Evolutionary conservation across 2,797 vertebrate species (phyloP), one percentile per base, ranked within the genome.

Genomic region (Tragopan temminckii): DNA sequence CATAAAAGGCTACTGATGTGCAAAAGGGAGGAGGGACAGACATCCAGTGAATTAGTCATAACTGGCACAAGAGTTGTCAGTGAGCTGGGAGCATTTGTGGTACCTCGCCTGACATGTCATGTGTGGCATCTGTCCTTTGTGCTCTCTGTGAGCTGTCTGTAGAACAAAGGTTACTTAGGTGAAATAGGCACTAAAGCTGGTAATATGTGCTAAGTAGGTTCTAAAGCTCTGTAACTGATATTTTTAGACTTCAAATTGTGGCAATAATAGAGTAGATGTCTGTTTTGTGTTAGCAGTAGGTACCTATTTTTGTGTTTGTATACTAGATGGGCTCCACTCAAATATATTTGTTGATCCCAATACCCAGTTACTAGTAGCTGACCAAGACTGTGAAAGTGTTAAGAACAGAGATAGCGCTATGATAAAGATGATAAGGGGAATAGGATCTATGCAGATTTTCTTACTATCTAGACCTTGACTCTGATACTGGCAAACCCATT

Each of bases 71-170:
- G 20, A 61, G 50, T 6, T 1, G 2, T 19, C 69, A 43, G 4
- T 35, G 64, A 25, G 4, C 38, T 78, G 50, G 27, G 35, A 80
- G 31, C 19, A 7, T 10, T 35, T 5, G 3, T 76, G 29, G n/a
- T 66, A 46, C 50, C 24, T 66, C 0, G 1, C 17, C 1, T 78
- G 66, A 9, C 8, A 14, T 16, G 8, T 20, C n/a, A 13, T 9
- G 1, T 7, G 43, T 36, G 43, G 16, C 53, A 42, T 71, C 77
- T 63, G 21, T 31, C 17, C 17, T 52, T n/a, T 0, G 0, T 20
- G 19, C 19, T 58, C 18, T 25, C 7, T 42, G 55, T 31, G 33
- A 20, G 3, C 14, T 69, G 43, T 33, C 40, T 29, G 7, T 14
- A 42, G 48, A 62, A 24, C 45, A 42, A 53, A n/a, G 24, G 2